Conservation (phyloP, 2,888 invertebrate species). For the Parnassius orleans region DNA sequence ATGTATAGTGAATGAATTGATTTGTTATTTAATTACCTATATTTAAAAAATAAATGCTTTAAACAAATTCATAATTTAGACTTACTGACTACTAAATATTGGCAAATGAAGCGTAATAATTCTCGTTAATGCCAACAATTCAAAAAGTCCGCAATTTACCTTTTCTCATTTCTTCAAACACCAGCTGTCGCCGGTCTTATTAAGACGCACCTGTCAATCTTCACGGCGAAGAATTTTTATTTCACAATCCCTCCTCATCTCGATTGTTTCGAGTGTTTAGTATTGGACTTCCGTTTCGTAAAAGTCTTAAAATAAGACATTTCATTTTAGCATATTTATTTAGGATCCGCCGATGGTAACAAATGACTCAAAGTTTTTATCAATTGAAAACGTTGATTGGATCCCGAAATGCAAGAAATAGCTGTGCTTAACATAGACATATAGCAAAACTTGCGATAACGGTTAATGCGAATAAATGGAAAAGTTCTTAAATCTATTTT, state of each 20-base stretch:
- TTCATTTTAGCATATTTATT: constrained; percentile 69
- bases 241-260: constrained; percentile 61
- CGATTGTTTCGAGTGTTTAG: constrained; percentile 60
- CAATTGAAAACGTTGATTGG: constrained; percentile 62
- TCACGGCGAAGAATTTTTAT: constrained; percentile 65
- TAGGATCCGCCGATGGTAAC: constrained; percentile 43
- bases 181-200: constrained; percentile 75
- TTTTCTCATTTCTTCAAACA: constrained; percentile 70
- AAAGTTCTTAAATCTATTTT: too few species aligned
- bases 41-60: too few species aligned
- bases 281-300: constrained; percentile 49
- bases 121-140: constrained; percentile 38
- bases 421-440: too few species aligned
- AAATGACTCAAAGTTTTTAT: constrained; percentile 48
- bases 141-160: constrained; percentile 64
- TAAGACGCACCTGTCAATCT: constrained; percentile 82
- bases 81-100: too few species aligned
- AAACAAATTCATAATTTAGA: too few species aligned
- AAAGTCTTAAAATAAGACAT: constrained; percentile 39
- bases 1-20: too few species aligned
- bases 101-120: constrained; percentile 30
- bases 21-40: too few species aligned
- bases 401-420: constrained; percentile 33
- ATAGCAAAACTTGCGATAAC: too few species aligned
- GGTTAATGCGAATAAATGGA: too few species aligned